These are phyloP conservation scores for Heteromyza rotundicornis DNA, from an alignment of 2,888 invertebrate species.

Conservation along the genomic window DNA sequence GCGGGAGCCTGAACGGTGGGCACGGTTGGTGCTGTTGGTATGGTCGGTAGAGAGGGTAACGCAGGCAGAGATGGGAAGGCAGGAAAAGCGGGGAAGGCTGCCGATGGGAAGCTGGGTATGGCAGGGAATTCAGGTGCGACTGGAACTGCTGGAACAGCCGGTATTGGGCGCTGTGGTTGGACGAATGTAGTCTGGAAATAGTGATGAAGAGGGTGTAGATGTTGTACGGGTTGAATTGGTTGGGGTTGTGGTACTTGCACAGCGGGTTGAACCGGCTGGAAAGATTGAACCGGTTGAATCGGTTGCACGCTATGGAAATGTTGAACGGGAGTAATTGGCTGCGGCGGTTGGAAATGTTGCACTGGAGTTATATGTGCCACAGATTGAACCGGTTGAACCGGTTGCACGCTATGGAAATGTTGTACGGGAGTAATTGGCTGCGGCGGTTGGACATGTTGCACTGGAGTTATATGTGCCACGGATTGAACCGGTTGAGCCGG, in stretches of 20 bases:
- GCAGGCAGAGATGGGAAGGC: conserved; percentile 35
- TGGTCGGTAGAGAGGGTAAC: conserved; percentile 33
- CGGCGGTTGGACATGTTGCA: conserved; percentile 11
- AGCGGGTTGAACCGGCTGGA: conserved; percentile 15
- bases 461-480: conserved; percentile 10
- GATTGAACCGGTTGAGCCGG: conserved; percentile 10
- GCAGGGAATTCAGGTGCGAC: conserved; percentile 29
- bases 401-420: conserved; percentile 14
- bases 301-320: conserved; percentile 25
- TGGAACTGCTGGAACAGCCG: conserved; percentile 28
- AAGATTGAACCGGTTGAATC: conserved; percentile 1
- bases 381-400: not conserved
- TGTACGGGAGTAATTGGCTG: not conserved
- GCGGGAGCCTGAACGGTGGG: conserved; percentile 35
- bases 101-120: conserved; percentile 29
- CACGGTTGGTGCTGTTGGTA: conserved; percentile 34
- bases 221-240: conserved; percentile 16
- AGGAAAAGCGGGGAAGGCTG: conserved; percentile 32
- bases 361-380: conserved; percentile 16
- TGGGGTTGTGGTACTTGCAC: conserved; percentile 9
- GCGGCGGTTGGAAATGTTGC: conserved; percentile 31
- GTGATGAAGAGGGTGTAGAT: conserved; percentile 35
- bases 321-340: conserved; percentile 32
- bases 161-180: conserved; percentile 24
- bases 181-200: conserved; percentile 37